Evolutionary conservation across 2,113 vertebrate genomes (phyloP).

Genomic region (Papio anubis): DNA sequence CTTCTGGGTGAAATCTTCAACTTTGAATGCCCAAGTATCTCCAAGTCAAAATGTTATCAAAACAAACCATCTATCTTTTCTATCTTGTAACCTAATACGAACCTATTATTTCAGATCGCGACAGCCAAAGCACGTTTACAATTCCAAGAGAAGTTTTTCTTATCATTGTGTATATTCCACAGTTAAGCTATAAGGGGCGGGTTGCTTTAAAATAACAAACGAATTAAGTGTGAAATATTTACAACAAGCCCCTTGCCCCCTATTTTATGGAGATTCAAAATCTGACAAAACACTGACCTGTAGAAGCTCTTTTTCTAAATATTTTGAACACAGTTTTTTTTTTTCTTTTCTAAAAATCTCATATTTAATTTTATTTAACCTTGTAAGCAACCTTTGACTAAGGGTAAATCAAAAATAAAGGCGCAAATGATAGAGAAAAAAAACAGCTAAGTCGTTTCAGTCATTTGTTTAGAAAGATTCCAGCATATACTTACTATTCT

Average conservation of each 20-base stretch:
- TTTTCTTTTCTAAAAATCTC: background rate
- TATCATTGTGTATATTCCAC: constrained; percentile 74
- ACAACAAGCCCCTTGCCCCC: constrained; percentile 54
- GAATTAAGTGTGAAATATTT: constrained; percentile 81
- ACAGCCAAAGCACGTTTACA: constrained; percentile 74
- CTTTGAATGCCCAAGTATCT: constrained; percentile 55
- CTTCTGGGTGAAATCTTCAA: constrained; percentile 62
- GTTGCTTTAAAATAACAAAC: constrained; percentile 77
- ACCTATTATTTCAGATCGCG: constrained; percentile 69
- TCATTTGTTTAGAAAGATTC: background rate
- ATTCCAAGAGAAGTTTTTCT: constrained; percentile 71
- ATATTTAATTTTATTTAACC: background rate
- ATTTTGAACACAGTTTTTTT: background rate
- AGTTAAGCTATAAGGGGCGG: constrained; percentile 56
- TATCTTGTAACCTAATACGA: constrained; percentile 72
- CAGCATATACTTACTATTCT: background rate
- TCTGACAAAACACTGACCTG: background rate
- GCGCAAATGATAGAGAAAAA: background rate
- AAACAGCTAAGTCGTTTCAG: background rate
- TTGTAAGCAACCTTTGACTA: background rate
- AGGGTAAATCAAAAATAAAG: background rate
- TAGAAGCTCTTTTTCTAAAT: background rate
- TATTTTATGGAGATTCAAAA: constrained; percentile 68
- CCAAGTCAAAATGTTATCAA: constrained; percentile 79
- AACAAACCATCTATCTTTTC: constrained; percentile 79